Base-by-base conservation (phyloP, 2,888 invertebrate species). In the Luffia ferchaultella region DNA sequence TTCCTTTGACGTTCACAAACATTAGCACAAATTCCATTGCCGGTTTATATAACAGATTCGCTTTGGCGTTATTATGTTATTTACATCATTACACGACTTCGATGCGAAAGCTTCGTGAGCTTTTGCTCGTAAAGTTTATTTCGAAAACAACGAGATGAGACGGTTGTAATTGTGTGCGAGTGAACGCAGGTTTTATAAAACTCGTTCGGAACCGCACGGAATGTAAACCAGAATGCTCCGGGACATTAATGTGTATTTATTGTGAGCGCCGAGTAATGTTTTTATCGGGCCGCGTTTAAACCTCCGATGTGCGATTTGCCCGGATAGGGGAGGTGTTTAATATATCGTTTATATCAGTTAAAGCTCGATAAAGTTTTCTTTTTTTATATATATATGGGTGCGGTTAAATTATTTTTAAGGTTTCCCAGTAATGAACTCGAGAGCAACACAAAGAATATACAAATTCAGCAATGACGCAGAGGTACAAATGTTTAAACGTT, bases 231-330 rank as follows among this genome's bases (percentile, higher is more conserved):
- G 80, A 79, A 80, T 78, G 73, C 76, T 70, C 62, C 68, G 63
- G 70, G 80, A 80, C 80, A 73, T 75, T 80, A 79, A 80, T 82
- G 80, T 83, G 76, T 82, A 83, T 82, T 83, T 83, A 83, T 83
- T 79, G 80, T 70, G 73, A 71, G 75, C 74, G 73, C 67, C 70
- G 71, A 69, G 76, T 82, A 82, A 80, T 82, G 80, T 83, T 83
- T 82, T 82, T 82, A 82, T 82, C 78, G 72, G 69, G 68, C 60
- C 66, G 67, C 63, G 68, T 70, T 73, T 68, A 68, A 43, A 68
- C 58, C 59, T 60, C 55, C 60, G 67, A 67, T 65, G 62, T 67
- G 68, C 71, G 70, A 75, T 71, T 69, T 63, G 61, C 58, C 62
- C 63, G 67, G 67, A 68, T 69, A 65, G 64, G 67, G 62, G 62